phyloP scores from a whole-genome alignment of 2,888 invertebrate species.

The Dichetophora obliterata region DNA sequence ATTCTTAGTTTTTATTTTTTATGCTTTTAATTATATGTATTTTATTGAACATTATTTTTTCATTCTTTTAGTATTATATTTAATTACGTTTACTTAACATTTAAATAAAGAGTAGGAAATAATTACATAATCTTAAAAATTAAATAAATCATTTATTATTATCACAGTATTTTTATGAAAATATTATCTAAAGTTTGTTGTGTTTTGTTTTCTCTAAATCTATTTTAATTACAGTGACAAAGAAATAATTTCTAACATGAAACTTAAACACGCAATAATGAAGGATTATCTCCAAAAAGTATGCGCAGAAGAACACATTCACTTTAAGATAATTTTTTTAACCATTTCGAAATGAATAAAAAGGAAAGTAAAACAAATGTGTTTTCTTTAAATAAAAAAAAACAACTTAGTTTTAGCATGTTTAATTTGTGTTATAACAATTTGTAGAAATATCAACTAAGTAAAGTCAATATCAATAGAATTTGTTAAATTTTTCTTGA shows the following conservation, averaged over 20 bases:
- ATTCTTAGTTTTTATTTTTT: background rate
- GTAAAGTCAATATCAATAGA: constrained; percentile 14
- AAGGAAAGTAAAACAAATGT: background rate
- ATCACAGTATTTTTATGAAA: constrained; percentile 67
- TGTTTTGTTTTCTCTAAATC: constrained; percentile 30
- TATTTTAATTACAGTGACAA: constrained; percentile 35
- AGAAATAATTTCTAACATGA: background rate
- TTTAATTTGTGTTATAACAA: constrained; percentile 41
- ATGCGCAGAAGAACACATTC: too few species aligned
- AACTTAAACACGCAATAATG: background rate
- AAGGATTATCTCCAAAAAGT: background rate
- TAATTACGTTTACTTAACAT: constrained; percentile 50
- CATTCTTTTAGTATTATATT: constrained; percentile 46
- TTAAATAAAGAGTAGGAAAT: constrained; percentile 24
- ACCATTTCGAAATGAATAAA: background rate
- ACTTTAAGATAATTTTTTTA: background rate
- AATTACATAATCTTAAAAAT: constrained; percentile 28
- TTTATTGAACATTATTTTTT: constrained; percentile 34
- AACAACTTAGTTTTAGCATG: background rate
- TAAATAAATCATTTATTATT: constrained; percentile 64
- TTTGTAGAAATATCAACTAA: constrained; percentile 27
- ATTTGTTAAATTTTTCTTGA: background rate
- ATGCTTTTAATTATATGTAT: constrained; percentile 31
- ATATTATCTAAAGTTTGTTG: constrained; percentile 56
- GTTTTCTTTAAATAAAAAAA: background rate